phyloP scores from a whole-genome alignment of 2,113 vertebrate genomes.

The Cettia cetti region DNA sequence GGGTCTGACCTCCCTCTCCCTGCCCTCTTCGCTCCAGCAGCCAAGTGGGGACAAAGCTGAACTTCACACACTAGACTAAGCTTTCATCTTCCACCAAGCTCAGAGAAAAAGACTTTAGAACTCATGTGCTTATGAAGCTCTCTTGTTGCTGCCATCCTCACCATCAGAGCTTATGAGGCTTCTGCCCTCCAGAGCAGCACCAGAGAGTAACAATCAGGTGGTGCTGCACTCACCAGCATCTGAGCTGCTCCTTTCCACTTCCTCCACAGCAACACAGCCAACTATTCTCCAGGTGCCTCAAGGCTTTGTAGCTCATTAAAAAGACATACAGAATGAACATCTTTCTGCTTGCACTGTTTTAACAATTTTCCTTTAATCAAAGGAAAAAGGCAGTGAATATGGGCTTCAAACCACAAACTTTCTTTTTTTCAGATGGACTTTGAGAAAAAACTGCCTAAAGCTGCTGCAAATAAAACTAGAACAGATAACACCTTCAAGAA shows the following conservation, averaged over 20 bases:
- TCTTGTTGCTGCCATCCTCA: not conserved
- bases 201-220: not conserved
- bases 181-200: not conserved
- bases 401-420: not conserved
- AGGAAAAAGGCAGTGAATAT: not conserved
- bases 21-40: not conserved
- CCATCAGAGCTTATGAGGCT: rapidly evolving
- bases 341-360: not conserved
- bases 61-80: not conserved
- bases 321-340: rapidly evolving
- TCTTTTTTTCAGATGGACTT: slow-evolving; percentile 46
- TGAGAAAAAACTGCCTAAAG: not conserved
- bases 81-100: rapidly evolving
- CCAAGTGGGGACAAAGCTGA: rapidly evolving
- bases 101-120: not conserved
- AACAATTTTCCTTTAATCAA: not conserved
- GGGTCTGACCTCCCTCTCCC: not conserved
- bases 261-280: not conserved
- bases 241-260: not conserved
- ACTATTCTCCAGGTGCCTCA: not conserved
- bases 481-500: slow-evolving; percentile 30
- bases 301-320: not conserved
- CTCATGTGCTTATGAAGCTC: rapidly evolving
- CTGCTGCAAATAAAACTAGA: slow-evolving; percentile 12
- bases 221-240: not conserved